Base-by-base conservation (phyloP, 2,888 invertebrate genomes). In the Drosophila quinaria region DNA sequence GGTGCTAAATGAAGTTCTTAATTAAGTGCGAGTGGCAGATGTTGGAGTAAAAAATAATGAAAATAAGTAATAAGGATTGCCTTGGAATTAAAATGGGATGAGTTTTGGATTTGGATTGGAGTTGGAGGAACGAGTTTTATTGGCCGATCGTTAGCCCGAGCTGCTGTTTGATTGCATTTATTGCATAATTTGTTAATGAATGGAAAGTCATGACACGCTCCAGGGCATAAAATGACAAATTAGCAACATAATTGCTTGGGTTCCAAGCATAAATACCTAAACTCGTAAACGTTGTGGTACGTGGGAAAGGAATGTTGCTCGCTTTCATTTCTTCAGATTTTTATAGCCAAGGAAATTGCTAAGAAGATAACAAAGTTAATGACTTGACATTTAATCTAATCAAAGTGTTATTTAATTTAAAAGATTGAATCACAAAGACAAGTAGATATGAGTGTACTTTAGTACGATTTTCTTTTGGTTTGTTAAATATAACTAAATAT, bases 1-100 rank as follows among this genome's bases (percentile, higher is more conserved):
- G 86, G 86, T 89, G 86, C 89, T 89, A 89, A 86, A 87, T 86
- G 86, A 86, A 89, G 87, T 87, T 86, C 89, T 86, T 86, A 86
- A 86, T 86, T 86, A 89, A 87, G 89, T 86, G 87, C 80, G 80
- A 89, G 74, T 80, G 84, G 78, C 87, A 71, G 75, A 68, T 66
- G 74, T 70, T 61, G 75, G 22, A 47, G 68, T 35, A 56, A 42
- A 55, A 15, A 56, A 35, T 15, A 15, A 46, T 47, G 37, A 10
- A 13, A 54, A 47, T 11, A 33, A 37, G 46, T 41, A 49, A 46
- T 29, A 64, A 59, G 72, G 58, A 67, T 67, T 74, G 65, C 60
- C 33, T 47, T 70, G 64, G 59, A 60, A 79, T 74, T 66, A 71
- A 79, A 62, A 62, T 65, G 64, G 65, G 17, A 42, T 50, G 70